Conservation (phyloP, 2,113 vertebrate species). For the Micromys minutus region DNA sequence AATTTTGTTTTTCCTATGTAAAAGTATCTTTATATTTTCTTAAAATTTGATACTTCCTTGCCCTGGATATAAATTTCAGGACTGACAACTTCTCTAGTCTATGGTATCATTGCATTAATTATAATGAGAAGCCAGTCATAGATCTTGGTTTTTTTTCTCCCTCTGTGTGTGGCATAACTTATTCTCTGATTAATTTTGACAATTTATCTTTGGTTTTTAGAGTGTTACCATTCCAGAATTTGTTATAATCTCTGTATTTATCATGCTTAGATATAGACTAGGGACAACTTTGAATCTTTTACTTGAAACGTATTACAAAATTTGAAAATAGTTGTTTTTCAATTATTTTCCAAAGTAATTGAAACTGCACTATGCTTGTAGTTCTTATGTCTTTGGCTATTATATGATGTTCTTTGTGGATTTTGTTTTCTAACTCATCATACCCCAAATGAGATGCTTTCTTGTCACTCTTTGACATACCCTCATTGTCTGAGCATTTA, state of each 20-base stretch:
- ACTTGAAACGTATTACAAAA: not conserved
- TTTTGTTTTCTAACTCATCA: not conserved
- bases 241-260: not conserved
- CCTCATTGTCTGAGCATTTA: not conserved
- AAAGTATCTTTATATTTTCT: constrained; percentile 26
- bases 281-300: not conserved
- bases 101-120: not conserved
- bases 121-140: not conserved
- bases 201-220: not conserved
- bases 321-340: not conserved
- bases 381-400: not conserved
- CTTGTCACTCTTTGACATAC: not conserved
- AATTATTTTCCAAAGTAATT: too few species aligned
- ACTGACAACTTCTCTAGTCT: not conserved
- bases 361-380: not conserved
- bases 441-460: not conserved
- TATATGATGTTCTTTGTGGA: not conserved
- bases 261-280: not conserved
- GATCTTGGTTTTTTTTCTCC: not conserved
- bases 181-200: not conserved
- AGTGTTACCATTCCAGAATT: not conserved
- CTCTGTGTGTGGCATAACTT: not conserved
- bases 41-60: not conserved
- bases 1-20: not conserved
- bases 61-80: not conserved